phyloP scores from a whole-genome alignment of 30 jellyfish, hydroid and myxozoan genomes.

The Aurelia sp. region DNA sequence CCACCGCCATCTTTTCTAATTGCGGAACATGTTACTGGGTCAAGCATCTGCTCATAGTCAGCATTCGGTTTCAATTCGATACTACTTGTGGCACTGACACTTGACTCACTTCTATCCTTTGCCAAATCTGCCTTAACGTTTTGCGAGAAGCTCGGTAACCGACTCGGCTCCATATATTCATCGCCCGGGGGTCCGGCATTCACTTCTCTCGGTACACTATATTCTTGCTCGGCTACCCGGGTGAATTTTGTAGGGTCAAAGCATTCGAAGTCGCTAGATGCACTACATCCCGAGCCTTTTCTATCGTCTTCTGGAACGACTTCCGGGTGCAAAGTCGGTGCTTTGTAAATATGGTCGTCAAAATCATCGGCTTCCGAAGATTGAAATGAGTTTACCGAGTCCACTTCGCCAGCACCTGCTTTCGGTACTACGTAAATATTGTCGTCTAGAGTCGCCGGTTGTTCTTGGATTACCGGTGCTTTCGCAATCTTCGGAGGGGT shows the following conservation, averaged over 20 bases:
- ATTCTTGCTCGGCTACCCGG: neutral
- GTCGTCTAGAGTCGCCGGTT: neutral
- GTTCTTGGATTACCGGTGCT: neutral
- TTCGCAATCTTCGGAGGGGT: neutral
- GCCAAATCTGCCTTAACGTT: neutral
- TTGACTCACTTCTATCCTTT: constrained; percentile 21
- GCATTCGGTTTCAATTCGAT: constrained; percentile 15
- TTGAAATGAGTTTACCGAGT: constrained; percentile 1
- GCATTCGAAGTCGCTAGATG: too few relatives aligned
- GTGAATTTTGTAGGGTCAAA: neutral
- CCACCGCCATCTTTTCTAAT: neutral
- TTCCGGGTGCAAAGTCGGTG: constrained; percentile 18
- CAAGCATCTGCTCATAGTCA: neutral
- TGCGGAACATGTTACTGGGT: neutral
- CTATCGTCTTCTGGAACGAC: neutral
- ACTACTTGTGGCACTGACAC: constrained; percentile 32
- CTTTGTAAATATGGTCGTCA: constrained; percentile 50
- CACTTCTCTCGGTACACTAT: constrained; percentile 20
- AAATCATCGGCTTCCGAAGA: constrained; percentile 26
- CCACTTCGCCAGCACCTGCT: constrained; percentile 14
- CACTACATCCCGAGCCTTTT: neutral
- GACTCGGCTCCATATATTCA: constrained; percentile 54
- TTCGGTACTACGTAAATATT: constrained; percentile 54
- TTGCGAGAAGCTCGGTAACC: constrained; percentile 4
- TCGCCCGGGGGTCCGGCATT: neutral